Base-by-base conservation (phyloP, 30 jellyfish, hydroid and myxozoan genomes). In the Pelagia noctiluca region DNA sequence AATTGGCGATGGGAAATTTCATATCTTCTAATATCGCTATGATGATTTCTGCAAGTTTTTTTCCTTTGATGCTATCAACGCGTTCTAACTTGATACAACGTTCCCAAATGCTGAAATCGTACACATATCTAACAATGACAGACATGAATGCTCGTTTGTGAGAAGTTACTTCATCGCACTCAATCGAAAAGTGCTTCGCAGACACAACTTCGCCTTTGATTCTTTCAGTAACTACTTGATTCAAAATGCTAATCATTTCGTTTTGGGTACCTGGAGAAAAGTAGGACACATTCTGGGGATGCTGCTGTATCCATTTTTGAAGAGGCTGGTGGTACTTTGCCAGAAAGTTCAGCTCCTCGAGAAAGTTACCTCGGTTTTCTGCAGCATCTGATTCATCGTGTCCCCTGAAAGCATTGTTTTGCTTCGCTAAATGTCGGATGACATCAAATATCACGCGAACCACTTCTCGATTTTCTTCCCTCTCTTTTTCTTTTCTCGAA, bases 261-360 rank as follows among this genome's bases (percentile, higher is more conserved):
- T 65, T 64, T 25, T 79, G 90, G 54, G 90, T 79, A 79, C 24
- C 38, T n/a, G 71, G 84, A n/a, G n/a, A n/a, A n/a, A n/a, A n/a
- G n/a, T n/a, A n/a, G n/a, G n/a, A n/a, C n/a, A n/a, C n/a, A 65
- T 79, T 79, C 87, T 79, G 84, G 37, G 90, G 87, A 79, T 79
- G 86, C 53, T 79, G 85, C 54, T 61, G 25, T 61, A 79, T 79
- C 87, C 90, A 79, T 61, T 79, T 35, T 79, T 33, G 72, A 29
- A 79, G 73, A 12, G 71, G 90, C 38, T 63, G 38, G 31, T 64
- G 84, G 90, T 79, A 64, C 72, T 79, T 63, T 19, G 85, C 89
- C 23, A 79, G 74, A 49, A 79, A 34, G 74, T 79, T 37, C 29
- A 79, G 84, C 54, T 79, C 74, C 57, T 79, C 90, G 34, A 65